These are phyloP conservation scores for Bradypodion ventrale DNA, from an alignment of 2,797 vertebrate species.

Conservation along the genomic window DNA sequence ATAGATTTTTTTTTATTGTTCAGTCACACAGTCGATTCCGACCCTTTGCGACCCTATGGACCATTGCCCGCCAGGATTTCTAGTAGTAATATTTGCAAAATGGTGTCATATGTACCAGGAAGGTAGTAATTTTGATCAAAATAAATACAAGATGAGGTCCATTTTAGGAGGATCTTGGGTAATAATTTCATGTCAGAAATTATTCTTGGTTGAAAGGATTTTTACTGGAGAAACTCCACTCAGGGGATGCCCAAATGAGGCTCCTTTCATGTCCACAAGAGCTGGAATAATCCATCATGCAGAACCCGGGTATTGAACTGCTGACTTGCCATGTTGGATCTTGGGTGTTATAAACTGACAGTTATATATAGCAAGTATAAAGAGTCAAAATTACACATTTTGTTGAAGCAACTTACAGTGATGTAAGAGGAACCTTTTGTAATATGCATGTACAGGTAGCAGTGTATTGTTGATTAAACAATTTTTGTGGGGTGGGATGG, in stretches of 20 bases:
- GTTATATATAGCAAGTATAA: background rate
- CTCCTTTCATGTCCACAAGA: no score
- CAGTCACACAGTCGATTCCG: no score
- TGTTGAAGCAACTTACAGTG: background rate
- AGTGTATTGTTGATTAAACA: background rate
- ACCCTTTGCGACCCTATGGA: no score
- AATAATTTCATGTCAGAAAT: no score
- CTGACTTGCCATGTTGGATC: no score
- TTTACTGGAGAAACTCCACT: no score
- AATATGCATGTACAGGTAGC: background rate
- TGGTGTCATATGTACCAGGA: background rate
- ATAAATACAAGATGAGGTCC: background rate
- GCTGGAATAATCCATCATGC: no score
- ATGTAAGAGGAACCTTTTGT: background rate
- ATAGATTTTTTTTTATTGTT: no score
- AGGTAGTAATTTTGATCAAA: background rate
- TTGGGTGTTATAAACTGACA: background rate
- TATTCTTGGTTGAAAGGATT: no score
- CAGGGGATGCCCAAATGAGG: no score
- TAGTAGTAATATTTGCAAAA: background rate
- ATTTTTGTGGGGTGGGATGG: background rate
- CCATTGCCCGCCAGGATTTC: no score
- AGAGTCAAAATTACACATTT: background rate
- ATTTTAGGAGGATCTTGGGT: background rate
- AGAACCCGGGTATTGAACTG: no score